Percentiles rank a stretch among this genome's conserved stretches.
Evolutionary conservation across 2,797 vertebrate species (phyloP).

Genomic region (Fratercula arctica): DNA sequence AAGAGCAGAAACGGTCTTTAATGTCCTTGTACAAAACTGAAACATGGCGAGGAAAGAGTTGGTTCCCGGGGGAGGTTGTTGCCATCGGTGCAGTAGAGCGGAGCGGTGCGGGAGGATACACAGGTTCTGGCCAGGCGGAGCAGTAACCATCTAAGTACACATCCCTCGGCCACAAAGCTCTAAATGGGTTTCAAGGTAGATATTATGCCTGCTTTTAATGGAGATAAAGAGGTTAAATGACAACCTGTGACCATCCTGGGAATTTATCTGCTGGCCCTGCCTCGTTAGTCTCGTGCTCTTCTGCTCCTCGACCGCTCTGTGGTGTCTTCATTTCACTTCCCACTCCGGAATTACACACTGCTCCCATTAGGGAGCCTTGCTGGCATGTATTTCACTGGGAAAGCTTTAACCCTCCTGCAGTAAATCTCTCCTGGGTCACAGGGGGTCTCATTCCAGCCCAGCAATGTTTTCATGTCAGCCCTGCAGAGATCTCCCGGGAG

Average conservation of each 20-base stretch:
- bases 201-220: fast-evolving
- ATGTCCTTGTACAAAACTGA: fast-evolving
- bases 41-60: fast-evolving
- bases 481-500: not conserved
- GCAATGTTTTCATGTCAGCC: slow-evolving; percentile 1
- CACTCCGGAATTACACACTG: not conserved
- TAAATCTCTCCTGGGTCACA: not conserved
- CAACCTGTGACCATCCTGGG: not conserved
- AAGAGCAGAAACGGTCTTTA: fast-evolving
- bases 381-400: not conserved
- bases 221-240: not conserved
- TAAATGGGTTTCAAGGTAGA: fast-evolving
- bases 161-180: fast-evolving
- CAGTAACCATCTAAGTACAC: fast-evolving
- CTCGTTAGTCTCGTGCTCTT: not conserved
- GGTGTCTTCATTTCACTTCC: not conserved
- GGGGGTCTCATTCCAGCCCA: slow-evolving; percentile 28
- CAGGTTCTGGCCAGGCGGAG: fast-evolving
- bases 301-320: not conserved
- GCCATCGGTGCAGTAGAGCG: fast-evolving
- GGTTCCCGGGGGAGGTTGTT: not conserved
- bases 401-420: slow-evolving; percentile 25
- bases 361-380: not conserved
- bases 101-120: not conserved
- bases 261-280: not conserved